Conservation (phyloP, 2,113 vertebrate species). For the Bubo scandiacus region DNA sequence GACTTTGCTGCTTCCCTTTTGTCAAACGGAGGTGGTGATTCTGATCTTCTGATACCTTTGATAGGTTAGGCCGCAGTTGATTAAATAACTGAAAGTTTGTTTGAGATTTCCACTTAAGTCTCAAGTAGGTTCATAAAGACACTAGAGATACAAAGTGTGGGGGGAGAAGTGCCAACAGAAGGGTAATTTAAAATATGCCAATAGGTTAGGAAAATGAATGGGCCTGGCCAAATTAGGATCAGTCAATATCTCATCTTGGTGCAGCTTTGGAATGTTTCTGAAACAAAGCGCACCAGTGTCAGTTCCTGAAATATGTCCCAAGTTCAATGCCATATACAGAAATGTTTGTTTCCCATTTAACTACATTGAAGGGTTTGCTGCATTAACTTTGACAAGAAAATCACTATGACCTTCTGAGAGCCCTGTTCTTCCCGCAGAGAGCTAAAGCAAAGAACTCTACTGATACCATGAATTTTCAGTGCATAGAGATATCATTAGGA, state of each 20-base stretch:
- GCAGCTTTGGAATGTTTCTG: not conserved
- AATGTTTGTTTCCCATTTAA: not conserved
- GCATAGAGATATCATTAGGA: not conserved
- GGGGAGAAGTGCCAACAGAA: not conserved
- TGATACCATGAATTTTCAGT: not conserved
- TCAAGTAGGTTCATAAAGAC: not conserved
- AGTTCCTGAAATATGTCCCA: not conserved
- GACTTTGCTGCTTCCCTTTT: not conserved
- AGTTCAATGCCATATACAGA: not conserved
- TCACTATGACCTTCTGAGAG: not conserved
- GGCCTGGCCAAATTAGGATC: not conserved
- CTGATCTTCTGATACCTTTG: not conserved
- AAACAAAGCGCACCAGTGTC: not conserved
- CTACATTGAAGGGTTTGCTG: not conserved
- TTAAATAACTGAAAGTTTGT: not conserved
- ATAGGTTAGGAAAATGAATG: not conserved
- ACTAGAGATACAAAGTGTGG: not conserved
- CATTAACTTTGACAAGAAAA: not conserved
- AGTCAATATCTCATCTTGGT: not conserved
- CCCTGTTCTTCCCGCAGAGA: not conserved
- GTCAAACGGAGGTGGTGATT: not conserved
- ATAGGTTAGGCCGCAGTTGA: not conserved
- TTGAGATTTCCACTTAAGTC: not conserved
- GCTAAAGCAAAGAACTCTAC: not conserved
- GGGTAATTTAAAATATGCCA: not conserved